Evolutionary conservation across 2,797 vertebrate species (phyloP), one percentile per base, ranked within the genome.

Genomic region (Tympanoctomys barrerae): DNA sequence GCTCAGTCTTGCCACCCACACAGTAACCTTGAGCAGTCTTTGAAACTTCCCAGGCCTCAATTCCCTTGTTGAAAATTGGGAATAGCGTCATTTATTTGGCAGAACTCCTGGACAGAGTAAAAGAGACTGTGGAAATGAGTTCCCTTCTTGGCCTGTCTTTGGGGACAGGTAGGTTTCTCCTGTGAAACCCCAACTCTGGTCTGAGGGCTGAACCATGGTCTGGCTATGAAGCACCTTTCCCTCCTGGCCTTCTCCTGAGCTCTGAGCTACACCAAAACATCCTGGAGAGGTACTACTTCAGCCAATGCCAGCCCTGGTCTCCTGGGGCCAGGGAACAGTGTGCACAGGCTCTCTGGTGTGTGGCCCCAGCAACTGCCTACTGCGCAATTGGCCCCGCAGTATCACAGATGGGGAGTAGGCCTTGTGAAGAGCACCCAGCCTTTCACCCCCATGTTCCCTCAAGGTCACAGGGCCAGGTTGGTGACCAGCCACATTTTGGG

Each of bases 301-400:
- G 28, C 33, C 2, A 5, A 8, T 57, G 49, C 46, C 19, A 1
- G n/a, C 75, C 81, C 59, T 9, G 8, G 79, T 52, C 57, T 24
- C 73, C 52, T 77, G 21, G 7, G 49, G n/a, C 70, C 8, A 22
- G 13, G 42, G 4, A 84, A 61, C 39, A 3, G 26, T 2, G 2
- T 1, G 1, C 12, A 1, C 7, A 89, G 87, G 11, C 1, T 11
- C 75, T n/a, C 19, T 1, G 26, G 11, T 8, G 1, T 26, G 36
- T 26, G 33, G 61, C 13, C 31, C 81, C 21, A 0, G 24, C 5
- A 9, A 12, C 61, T 1, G 4, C 46, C 2, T 42, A 2, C 68
- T 42, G 52, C 33, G 13, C 57, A 39, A 36, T 18, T 42, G 26
- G 81, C 59, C 39, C 46, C 52, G 26, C 39, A 46, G 1, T 7